phyloP scores from a whole-genome alignment of 1,140 invertebrate genomes.

The Yoshiicerus persimilis region DNA sequence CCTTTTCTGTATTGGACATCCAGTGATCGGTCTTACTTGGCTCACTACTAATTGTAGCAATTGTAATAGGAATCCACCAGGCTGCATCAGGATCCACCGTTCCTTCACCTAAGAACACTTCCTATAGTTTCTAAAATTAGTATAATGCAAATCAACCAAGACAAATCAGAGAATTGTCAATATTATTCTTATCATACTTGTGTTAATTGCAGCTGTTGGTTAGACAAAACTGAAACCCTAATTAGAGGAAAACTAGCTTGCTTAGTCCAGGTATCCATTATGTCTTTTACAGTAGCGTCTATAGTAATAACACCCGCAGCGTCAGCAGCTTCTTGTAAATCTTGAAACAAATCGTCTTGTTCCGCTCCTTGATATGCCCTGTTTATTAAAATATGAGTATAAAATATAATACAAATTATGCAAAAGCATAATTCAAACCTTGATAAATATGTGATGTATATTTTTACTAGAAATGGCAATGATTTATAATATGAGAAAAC shows the following conservation, averaged over 20 bases:
- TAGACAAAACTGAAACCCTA: not conserved
- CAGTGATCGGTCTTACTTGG: not conserved
- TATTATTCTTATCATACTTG: conserved; percentile 87
- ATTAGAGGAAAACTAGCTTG: conserved; percentile 58
- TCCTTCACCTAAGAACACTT: not conserved
- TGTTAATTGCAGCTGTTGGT: conserved; percentile 62
- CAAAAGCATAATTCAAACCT: not conserved
- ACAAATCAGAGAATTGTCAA: conserved; percentile 71
- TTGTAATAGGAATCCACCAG: conserved; percentile 39
- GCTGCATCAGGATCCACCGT: not conserved
- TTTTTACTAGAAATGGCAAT: not conserved
- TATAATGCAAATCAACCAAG: too few relatives aligned
- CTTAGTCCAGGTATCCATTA: conserved; percentile 80
- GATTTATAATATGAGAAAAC: not conserved
- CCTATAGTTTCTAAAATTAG: not conserved
- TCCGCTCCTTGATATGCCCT: conserved; percentile 67
- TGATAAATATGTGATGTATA: not conserved
- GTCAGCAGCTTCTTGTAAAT: conserved; percentile 61
- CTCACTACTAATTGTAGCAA: not conserved
- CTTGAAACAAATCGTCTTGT: conserved; percentile 70
- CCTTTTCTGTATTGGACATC: not conserved
- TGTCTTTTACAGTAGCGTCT: conserved; percentile 58
- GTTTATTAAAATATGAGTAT: not conserved
- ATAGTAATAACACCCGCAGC: not conserved
- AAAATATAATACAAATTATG: too few relatives aligned